These are phyloP conservation scores for Hirtodrosophila confusa DNA, from an alignment of 2,888 invertebrate species.

Conservation along the genomic window DNA sequence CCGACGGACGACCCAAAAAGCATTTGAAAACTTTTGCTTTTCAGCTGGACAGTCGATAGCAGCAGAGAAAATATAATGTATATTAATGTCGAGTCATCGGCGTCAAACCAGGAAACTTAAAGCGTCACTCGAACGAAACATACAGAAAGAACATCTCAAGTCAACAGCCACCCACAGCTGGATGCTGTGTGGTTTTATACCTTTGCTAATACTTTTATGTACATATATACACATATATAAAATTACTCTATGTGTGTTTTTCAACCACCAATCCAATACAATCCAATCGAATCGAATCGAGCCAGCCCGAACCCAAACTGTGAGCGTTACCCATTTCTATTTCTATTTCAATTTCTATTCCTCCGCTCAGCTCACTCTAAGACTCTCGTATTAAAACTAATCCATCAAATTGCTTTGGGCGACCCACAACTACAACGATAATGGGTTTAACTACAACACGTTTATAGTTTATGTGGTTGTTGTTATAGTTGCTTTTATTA, in stretches of 20 bases:
- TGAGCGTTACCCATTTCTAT: slow-evolving; percentile 62
- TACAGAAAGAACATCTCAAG: slow-evolving; percentile 1
- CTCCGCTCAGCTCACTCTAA: slow-evolving; percentile 27
- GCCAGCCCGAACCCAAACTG: slow-evolving; percentile 48
- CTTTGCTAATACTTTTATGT: slow-evolving; percentile 64
- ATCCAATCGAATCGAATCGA: slow-evolving; percentile 32
- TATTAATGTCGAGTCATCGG: slow-evolving; percentile 74
- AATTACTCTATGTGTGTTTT: slow-evolving; percentile 44
- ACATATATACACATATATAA: slow-evolving; percentile 11
- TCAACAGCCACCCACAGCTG: slow-evolving; percentile 22
- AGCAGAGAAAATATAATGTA: slow-evolving; percentile 67
- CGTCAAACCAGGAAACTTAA: slow-evolving; percentile 53
- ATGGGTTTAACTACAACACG: slow-evolving; percentile 69
- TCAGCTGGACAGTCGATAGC: slow-evolving; percentile 72
- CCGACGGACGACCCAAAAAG: slow-evolving; percentile 33
- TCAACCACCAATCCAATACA: slow-evolving; percentile 60
- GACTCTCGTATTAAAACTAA: slow-evolving; percentile 69
- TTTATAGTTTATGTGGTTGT: slow-evolving; percentile 46
- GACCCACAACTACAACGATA: slow-evolving; percentile 69
- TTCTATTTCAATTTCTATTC: slow-evolving; percentile 1
- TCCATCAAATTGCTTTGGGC: slow-evolving; percentile 75
- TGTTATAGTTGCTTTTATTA: slow-evolving; percentile 30
- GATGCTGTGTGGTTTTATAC: slow-evolving; percentile 64
- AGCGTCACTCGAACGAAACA: slow-evolving; percentile 36
- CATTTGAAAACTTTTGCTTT: slow-evolving; percentile 60